Conservation (phyloP, 2,113 vertebrate species). For the Saguinus imperator region DNA sequence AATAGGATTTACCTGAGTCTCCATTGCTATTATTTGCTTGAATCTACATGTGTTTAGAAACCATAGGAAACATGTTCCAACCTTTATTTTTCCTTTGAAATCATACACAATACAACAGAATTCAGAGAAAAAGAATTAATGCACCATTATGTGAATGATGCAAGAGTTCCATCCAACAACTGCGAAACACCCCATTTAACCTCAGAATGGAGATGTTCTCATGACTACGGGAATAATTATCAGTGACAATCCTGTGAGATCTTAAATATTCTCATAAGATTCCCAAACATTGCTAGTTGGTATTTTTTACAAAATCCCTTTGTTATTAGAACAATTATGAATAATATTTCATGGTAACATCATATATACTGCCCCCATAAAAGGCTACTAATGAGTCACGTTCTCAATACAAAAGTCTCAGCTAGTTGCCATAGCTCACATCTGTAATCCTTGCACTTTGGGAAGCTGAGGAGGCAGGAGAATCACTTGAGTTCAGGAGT, state of each 20-base stretch:
- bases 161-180: neutral
- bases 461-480: no score
- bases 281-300: neutral
- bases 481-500: no score
- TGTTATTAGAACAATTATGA: neutral
- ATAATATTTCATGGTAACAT: neutral
- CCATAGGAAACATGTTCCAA: neutral
- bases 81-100: neutral
- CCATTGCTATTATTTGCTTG: neutral
- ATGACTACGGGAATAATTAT: neutral
- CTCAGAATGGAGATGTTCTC: neutral
- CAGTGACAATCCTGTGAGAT: neutral
- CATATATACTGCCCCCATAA: neutral
- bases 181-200: neutral
- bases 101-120: neutral
- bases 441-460: no score
- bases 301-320: neutral
- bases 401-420: neutral
- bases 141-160: neutral
- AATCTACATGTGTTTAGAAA: slow-evolving; percentile 17
- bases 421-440: no score
- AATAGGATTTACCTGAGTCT: neutral
- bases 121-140: slow-evolving; percentile 3
- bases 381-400: neutral
- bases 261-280: neutral